Evolutionary conservation across 23 tunicate species (phyloP).

Genomic region (Ascidia mentula): DNA sequence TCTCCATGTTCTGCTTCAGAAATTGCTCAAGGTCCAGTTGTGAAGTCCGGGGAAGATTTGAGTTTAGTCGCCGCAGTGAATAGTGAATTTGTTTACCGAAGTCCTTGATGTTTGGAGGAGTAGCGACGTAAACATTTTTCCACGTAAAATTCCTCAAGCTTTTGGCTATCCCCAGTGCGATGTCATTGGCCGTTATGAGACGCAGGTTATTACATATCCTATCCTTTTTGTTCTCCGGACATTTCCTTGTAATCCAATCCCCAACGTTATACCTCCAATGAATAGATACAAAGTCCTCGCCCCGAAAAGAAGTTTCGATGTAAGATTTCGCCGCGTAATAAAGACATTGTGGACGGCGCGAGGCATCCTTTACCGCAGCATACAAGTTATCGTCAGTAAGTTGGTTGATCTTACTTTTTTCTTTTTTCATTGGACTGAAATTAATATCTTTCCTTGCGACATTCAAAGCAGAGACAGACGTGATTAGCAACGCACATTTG

Average conservation of each 20-base stretch:
- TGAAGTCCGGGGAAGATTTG: no score
- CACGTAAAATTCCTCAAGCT: not conserved
- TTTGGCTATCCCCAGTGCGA: slow-evolving; percentile 3
- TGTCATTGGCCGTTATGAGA: not conserved
- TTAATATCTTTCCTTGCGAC: not conserved
- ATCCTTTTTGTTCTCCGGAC: not conserved
- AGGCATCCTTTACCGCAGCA: slow-evolving; percentile 31
- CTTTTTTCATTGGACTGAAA: slow-evolving; percentile 11
- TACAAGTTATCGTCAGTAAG: slow-evolving; percentile 9
- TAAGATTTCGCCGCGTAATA: slow-evolving; percentile 24
- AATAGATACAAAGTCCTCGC: slow-evolving; percentile 13
- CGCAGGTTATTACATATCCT: not conserved
- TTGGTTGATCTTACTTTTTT: not conserved
- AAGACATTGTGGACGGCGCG: slow-evolving; percentile 23
- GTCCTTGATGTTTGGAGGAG: slow-evolving; percentile 26
- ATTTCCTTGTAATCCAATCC: slow-evolving; percentile 13
- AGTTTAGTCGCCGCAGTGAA: not conserved
- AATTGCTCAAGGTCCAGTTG: not conserved
- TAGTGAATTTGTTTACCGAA: slow-evolving; percentile 10
- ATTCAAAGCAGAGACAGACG: not conserved
- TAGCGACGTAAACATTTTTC: slow-evolving; percentile 26
- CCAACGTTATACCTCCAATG: slow-evolving; percentile 38
- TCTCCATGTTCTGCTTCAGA: not conserved
- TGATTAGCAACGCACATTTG: slow-evolving; percentile 13
- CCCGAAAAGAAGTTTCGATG: not conserved